Evolutionary conservation across 2,113 vertebrate genomes (phyloP), one percentile per base, ranked within the genome.

Genomic region (Paedocypris sp.): DNA sequence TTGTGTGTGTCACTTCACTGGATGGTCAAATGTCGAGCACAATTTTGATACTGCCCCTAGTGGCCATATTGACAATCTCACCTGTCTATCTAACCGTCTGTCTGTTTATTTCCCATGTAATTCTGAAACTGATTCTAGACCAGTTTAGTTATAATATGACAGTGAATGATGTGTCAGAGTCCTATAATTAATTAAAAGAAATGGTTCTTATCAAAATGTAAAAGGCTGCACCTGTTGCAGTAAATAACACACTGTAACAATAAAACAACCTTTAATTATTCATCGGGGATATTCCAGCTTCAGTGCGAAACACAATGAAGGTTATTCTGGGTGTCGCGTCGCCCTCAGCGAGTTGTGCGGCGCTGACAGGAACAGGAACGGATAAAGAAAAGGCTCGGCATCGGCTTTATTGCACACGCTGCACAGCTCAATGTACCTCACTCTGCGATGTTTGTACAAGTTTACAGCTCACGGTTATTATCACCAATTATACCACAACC

Each of bases 381-480:
- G 20, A 13, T 7, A 11, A 26, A 39, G 23, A 41, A 54, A 39
- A 41, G 20, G 3, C 11, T 6, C 12, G 4, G 7, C 35, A 18
- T 4, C 8, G 9, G 51, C 33, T 18, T 29, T 19, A 42, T 11
- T 12, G 29, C 35, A 19, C 26, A 39, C 33, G 32, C 11, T 42
- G 53, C 6, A 29, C 11, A n/a, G 53, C n/a, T n/a, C n/a, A n/a
- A n/a, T 6, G 38, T 57, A 20, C 38, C 31, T 57, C 43, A 43
- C 39, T 43, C 43, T 26, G 9, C 32, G 26, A 57, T 43, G 16
- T 57, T 57, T 57, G 38, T 57, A 29, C 25, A 57, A 42, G 36
- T 31, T 22, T 43, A 29, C 41, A 57, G 23, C 53, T 43, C 43
- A 39, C 4, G 38, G 38, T 57, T 43, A 57, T 43, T 43, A 32